Base-by-base conservation (phyloP, 2,888 invertebrate species). In the Leptinotarsa rubiginosa region DNA sequence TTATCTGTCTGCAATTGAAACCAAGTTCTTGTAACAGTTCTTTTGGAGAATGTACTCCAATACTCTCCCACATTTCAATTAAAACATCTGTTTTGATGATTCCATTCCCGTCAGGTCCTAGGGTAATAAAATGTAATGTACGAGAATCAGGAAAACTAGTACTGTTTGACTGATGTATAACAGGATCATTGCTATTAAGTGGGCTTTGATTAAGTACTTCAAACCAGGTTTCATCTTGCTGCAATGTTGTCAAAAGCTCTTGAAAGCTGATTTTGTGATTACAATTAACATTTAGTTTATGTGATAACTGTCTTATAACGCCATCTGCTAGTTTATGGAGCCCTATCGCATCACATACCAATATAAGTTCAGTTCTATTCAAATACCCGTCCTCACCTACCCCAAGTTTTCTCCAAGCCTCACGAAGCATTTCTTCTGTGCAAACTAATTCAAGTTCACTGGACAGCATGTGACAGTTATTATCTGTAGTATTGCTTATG, bases 21-120 rank as follows among this genome's bases (percentile, higher is more conserved):
- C 95, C 94, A 49, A 95, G 88, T 77, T 93, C 93, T 50, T 91
- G 89, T 20, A 95, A 87, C 71, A 95, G 87, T 2, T 90, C 89
- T 69, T 91, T 91, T 20, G 94, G 91, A 64, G 92, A 91, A 65
- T 89, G 88, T 73, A 95, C 91, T 65, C 93, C 93, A 12, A 92
- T 92, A 72, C 90, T 89, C 86, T 94, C 93, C 93, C 94, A 95
- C 84, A 93, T 90, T 80, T 94, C 93, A 56, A 92, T 88, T 62
- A 95, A 89, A 20, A 89, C 87, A 70, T 92, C 91, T 20, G 89
- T 86, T 72, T 79, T 86, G 0, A 88, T 84, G 50, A 85, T 79
- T 13, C 88, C 88, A 22, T 86, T 86, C 4, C 86, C 86, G 70
- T 86, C 85, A 13, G 86, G 85, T 25, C 87, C 87, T 74, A 88